Conservation (phyloP, 2,113 vertebrate species). For the Odontophorus gujanensis region DNA sequence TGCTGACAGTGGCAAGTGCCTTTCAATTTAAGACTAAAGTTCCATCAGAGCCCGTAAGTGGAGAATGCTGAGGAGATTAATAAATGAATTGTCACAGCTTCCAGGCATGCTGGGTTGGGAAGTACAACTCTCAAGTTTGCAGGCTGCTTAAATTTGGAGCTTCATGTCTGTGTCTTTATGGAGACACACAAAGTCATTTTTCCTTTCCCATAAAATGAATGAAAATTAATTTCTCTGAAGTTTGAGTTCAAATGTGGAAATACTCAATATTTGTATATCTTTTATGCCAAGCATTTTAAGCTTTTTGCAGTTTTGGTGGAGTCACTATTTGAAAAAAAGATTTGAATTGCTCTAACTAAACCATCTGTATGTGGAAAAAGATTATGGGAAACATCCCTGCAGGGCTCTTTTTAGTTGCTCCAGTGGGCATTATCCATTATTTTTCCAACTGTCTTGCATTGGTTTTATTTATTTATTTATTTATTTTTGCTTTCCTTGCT, state of each 20-base stretch:
- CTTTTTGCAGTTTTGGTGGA: not conserved
- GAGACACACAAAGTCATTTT: not conserved
- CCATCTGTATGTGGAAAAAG: constrained; percentile 9
- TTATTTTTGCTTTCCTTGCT: not conserved
- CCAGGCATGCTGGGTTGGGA: constrained; percentile 1
- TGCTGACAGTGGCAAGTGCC: constrained; percentile 24
- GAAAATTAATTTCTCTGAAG: not conserved
- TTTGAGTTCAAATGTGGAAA: not conserved
- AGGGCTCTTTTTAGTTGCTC: constrained; percentile 6
- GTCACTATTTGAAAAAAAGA: not conserved
- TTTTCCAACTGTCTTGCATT: not conserved
- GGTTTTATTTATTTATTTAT: not conserved
- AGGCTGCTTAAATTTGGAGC: not conserved
- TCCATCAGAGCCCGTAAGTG: not conserved
- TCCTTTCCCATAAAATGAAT: not conserved
- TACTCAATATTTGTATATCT: not conserved
- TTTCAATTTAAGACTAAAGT: constrained; percentile 34
- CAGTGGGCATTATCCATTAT: constrained; percentile 26
- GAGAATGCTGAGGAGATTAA: not conserved
- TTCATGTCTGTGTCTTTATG: not conserved
- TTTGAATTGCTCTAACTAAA: constrained; percentile 17
- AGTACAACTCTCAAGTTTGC: fast-evolving
- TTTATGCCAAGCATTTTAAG: not conserved
- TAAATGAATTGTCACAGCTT: constrained; percentile 8
- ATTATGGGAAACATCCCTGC: constrained; percentile 23